Conservation (phyloP, 2,797 vertebrate species). For the Amblyraja radiata region DNA sequence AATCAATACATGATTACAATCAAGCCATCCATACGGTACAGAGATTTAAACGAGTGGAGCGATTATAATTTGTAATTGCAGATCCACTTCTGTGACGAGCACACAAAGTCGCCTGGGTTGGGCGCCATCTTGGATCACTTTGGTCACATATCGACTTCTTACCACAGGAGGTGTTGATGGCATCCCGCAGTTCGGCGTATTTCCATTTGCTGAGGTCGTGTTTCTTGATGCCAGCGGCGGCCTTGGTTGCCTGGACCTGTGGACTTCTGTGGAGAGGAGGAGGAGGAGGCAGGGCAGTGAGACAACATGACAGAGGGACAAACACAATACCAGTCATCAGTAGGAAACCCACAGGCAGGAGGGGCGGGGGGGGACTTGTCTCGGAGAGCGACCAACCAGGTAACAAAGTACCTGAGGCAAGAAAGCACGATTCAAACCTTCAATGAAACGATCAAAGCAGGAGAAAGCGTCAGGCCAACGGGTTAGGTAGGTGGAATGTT, state of each 20-base stretch:
- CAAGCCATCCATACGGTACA: too few species aligned
- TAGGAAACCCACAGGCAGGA: neutral
- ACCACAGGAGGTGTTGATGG: conserved; percentile 98
- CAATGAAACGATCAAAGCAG: neutral
- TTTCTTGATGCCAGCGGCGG: conserved; percentile 82
- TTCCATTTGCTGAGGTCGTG: conserved; percentile 98
- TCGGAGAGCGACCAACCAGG: neutral
- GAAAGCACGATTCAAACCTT: neutral
- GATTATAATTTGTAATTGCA: too few species aligned
- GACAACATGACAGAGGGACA: conserved; percentile 5
- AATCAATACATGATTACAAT: too few species aligned
- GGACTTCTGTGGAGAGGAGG: conserved; percentile 66
- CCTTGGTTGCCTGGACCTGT: conserved; percentile 88
- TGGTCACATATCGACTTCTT: conserved; percentile 47
- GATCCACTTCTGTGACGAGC: too few species aligned
- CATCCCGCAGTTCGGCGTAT: conserved; percentile 93
- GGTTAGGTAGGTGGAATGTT: neutral
- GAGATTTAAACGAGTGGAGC: too few species aligned
- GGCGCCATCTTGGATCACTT: too few species aligned
- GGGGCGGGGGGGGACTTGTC: neutral
- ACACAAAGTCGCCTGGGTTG: too few species aligned
- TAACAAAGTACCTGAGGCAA: neutral
- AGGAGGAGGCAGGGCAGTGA: neutral
- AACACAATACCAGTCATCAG: neutral
- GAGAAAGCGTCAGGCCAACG: neutral